Conservation (phyloP, 2,888 invertebrate genomes). For the Mimachlamys varia region DNA sequence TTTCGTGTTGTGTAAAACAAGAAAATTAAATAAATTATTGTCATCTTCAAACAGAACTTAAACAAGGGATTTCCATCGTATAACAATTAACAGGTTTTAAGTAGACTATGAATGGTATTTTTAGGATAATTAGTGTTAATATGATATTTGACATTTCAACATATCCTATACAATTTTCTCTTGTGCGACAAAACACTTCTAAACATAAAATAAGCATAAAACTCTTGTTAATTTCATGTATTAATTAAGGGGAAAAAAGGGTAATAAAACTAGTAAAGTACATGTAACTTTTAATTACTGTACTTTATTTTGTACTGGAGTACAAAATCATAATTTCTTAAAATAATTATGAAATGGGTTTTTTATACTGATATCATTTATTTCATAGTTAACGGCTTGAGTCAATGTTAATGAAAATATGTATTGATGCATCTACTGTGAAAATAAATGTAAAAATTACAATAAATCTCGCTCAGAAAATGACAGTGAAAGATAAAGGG, state of each 20-base stretch:
- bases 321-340: background rate
- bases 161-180: background rate
- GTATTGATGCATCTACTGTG: background rate
- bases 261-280: background rate
- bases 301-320: background rate
- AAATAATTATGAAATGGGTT: background rate
- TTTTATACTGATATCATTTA: background rate
- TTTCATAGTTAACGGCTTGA: background rate
- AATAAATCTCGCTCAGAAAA: no score
- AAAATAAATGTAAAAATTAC: no score
- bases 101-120: background rate
- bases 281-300: background rate
- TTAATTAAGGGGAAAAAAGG: background rate
- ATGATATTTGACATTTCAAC: background rate
- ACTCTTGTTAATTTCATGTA: background rate
- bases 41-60: background rate
- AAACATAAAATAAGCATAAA: background rate
- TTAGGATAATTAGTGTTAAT: no score
- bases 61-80: background rate
- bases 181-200: background rate
- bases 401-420: background rate
- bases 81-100: background rate
- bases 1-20: background rate
- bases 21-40: background rate
- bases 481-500: no score